phyloP scores from a whole-genome alignment of 2,797 vertebrate species.

The Ctenochaetus hawaiiensis region DNA sequence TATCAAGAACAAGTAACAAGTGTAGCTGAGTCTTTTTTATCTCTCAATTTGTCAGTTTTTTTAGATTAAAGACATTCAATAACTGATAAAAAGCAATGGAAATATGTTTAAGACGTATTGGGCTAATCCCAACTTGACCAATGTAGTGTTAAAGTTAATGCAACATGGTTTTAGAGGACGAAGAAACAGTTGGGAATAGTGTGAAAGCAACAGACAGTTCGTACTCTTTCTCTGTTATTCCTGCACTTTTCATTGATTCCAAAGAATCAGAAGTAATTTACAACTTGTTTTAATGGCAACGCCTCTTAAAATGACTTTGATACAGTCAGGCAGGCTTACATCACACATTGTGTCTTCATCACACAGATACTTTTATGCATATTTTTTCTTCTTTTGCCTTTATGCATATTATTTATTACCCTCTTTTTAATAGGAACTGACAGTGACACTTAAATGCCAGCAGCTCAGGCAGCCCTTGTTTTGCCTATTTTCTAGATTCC shows the following conservation, averaged over 20 bases:
- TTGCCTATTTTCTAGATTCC: slow-evolving; percentile 53
- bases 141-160: background rate
- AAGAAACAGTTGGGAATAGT: background rate
- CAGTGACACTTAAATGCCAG: slow-evolving; percentile 60
- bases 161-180: background rate
- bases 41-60: background rate
- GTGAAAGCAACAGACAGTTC: background rate
- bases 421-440: slow-evolving; percentile 48
- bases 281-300: background rate
- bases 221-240: background rate
- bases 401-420: slow-evolving; percentile 45
- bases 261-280: background rate
- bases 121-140: no score
- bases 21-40: background rate
- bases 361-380: background rate
- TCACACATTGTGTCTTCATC: slow-evolving; percentile 16
- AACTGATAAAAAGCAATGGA: no score
- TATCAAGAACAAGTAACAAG: slow-evolving; percentile 14
- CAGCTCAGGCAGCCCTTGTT: slow-evolving; percentile 59
- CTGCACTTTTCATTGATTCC: background rate
- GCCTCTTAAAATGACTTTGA: slow-evolving; percentile 6
- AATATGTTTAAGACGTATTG: no score
- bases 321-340: slow-evolving; percentile 6
- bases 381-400: slow-evolving; percentile 21
- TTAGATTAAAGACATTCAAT: no score